Evolutionary conservation across 2,888 invertebrate species (phyloP).

Genomic region (Adelphocoris suturalis): DNA sequence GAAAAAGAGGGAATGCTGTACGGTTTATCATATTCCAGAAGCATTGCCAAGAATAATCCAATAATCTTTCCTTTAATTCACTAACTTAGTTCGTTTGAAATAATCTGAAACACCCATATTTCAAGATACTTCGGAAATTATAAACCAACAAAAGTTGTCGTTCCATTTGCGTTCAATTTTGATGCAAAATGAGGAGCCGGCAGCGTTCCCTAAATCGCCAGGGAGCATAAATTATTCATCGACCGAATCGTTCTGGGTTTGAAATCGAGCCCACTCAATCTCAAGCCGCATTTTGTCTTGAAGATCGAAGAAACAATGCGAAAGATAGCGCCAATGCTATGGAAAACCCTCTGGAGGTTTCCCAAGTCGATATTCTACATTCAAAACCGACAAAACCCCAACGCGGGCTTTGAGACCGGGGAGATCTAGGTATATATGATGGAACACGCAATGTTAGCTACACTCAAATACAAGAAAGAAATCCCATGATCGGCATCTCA

Average conservation of each 20-base stretch:
- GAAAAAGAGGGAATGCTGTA: too few species aligned
- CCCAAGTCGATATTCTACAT: background rate
- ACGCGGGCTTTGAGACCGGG: background rate
- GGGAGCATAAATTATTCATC: conserved; percentile 4
- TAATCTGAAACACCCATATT: too few species aligned
- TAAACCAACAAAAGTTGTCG: background rate
- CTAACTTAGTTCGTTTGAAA: too few species aligned
- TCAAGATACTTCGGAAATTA: too few species aligned
- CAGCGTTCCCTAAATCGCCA: background rate
- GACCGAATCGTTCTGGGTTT: background rate
- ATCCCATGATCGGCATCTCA: background rate
- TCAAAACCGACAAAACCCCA: background rate
- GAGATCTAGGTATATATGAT: background rate
- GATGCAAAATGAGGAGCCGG: background rate
- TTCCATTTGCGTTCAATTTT: background rate
- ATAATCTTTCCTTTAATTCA: too few species aligned
- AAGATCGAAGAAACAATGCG: background rate
- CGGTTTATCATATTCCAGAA: too few species aligned
- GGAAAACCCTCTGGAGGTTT: background rate
- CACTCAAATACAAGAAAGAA: background rate
- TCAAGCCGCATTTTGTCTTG: conserved; percentile 18
- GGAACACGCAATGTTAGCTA: background rate
- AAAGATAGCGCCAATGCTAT: background rate
- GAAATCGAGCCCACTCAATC: background rate
- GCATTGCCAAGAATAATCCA: too few species aligned